A percentile compares a stretch with the other conserved stretches of the same genome.
Conservation (phyloP, 1,140 invertebrate species). For the Diabrotica undecimpunctata region DNA sequence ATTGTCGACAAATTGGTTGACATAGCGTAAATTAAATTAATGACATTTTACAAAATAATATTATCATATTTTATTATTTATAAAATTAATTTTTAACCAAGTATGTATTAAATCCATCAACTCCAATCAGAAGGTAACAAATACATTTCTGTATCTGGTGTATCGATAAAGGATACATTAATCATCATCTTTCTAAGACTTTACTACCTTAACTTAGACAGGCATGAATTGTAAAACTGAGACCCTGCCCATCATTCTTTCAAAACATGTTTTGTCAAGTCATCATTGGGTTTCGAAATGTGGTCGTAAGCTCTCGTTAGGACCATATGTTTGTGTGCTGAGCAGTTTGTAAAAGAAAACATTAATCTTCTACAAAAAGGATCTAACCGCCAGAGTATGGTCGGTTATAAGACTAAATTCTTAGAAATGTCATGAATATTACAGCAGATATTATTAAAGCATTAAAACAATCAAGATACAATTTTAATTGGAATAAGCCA, state of each 20-base stretch:
- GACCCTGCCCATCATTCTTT: neutral
- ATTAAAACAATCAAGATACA: too few species aligned
- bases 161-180: neutral
- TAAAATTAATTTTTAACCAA: too few species aligned
- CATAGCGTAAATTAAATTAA: too few species aligned
- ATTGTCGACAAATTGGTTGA: too few species aligned
- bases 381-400: neutral
- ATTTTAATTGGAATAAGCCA: too few species aligned
- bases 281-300: neutral
- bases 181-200: neutral
- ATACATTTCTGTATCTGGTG: too few species aligned
- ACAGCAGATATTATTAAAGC: too few species aligned
- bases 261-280: conserved; percentile 3
- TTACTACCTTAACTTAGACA: neutral
- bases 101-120: too few species aligned
- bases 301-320: neutral
- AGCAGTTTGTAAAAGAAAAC: neutral
- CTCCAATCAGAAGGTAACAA: too few species aligned
- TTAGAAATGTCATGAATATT: too few species aligned
- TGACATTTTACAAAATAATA: too few species aligned
- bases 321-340: neutral
- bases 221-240: neutral
- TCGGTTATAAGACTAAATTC: neutral
- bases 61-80: too few species aligned
- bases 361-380: neutral